phyloP scores from a whole-genome alignment of 2,113 vertebrate genomes.

The Prochilodus magdalenae region DNA sequence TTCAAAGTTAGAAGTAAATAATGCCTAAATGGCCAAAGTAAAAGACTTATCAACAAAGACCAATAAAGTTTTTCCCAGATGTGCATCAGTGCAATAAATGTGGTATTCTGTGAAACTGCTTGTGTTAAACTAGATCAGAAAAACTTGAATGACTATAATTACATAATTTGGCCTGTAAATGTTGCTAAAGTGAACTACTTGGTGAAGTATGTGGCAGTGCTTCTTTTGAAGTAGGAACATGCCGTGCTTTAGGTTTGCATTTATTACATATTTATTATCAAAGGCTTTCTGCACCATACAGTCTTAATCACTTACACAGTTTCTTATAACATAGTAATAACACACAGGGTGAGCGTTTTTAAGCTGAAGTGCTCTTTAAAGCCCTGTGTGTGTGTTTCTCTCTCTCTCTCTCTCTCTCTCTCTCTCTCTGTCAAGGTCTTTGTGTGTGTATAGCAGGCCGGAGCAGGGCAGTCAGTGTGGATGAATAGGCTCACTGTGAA shows the following conservation, averaged over 20 bases:
- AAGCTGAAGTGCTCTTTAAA: conserved; percentile 24
- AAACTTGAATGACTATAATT: too few species aligned
- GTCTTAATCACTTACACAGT: not conserved
- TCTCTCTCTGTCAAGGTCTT: conserved; percentile 65
- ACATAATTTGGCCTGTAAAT: not conserved
- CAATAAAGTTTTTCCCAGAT: too few species aligned
- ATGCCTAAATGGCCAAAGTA: too few species aligned
- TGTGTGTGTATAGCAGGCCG: conserved; percentile 74
- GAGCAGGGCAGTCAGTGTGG: conserved; percentile 71
- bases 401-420: conserved; percentile 59
- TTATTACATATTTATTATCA: conserved; percentile 41
- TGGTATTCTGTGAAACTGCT: too few species aligned
- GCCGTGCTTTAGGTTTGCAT: not conserved
- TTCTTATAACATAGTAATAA: conserved; percentile 43
- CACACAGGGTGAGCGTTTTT: not conserved
- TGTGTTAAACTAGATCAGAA: too few species aligned
- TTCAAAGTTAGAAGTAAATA: too few species aligned
- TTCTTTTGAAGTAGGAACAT: not conserved
- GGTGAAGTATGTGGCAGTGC: not conserved
- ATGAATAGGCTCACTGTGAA: conserved; percentile 83
- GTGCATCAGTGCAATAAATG: too few species aligned
- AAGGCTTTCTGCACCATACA: not conserved
- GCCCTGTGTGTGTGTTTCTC: conserved; percentile 37
- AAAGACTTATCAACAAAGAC: too few species aligned
- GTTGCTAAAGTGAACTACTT: not conserved